These are phyloP conservation scores for Platycheirus rosarum DNA, from an alignment of 2,888 invertebrate genomes.

Conservation along the genomic window DNA sequence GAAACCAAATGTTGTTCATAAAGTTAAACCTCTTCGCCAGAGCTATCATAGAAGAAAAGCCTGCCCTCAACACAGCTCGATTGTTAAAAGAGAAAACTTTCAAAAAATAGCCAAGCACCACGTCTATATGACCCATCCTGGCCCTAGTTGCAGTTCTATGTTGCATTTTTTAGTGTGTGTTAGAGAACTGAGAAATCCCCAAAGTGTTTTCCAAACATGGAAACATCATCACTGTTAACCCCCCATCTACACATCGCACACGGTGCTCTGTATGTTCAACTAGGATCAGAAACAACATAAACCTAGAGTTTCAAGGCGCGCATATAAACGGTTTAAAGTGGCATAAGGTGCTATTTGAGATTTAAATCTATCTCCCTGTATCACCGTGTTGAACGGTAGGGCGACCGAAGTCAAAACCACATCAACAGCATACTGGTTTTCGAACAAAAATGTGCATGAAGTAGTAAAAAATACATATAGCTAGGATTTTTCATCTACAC, in stretches of 20 bases:
- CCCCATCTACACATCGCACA: conserved; percentile 18
- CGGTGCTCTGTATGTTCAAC: not conserved
- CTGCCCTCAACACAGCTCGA: conserved; percentile 1
- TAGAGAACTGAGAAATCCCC: conserved; percentile 27
- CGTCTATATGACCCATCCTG: conserved; percentile 19
- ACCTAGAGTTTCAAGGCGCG: conserved; percentile 8
- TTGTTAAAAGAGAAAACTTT: conserved; percentile 27
- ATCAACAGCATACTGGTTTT: conserved; percentile 10
- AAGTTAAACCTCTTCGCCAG: conserved; percentile 1
- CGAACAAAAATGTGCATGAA: not conserved
- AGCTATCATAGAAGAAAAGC: not conserved
- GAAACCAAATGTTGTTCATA: conserved; percentile 17
- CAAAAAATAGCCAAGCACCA: conserved; percentile 22
- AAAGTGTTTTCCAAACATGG: conserved; percentile 54
- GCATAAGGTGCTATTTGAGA: conserved; percentile 22
- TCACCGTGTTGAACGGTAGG: conserved; percentile 7
- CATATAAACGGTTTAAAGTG: conserved; percentile 1
- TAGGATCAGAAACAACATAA: conserved; percentile 32
- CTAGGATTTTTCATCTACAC: conserved; percentile 53
- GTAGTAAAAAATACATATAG: conserved; percentile 21
- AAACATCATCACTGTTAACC: conserved; percentile 54
- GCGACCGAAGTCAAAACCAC: conserved; percentile 10
- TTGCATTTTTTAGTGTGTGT: no score
- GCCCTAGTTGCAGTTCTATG: not conserved
- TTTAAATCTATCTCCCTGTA: conserved; percentile 12